Base-by-base conservation (phyloP, 2,113 vertebrate species). In the Nyctibius bracteatus region DNA sequence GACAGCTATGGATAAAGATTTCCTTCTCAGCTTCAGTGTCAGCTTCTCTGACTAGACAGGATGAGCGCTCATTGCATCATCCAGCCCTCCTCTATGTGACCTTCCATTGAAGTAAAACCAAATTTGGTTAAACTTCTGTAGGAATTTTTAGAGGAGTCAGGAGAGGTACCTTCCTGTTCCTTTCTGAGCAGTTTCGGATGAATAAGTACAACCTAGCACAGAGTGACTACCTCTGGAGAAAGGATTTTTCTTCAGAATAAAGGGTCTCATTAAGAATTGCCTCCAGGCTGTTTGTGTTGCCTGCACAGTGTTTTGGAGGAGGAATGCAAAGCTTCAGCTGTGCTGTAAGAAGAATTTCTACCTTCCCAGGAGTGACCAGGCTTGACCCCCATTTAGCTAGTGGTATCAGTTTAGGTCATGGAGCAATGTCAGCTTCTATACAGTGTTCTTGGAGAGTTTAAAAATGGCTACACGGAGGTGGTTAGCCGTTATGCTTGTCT, bases 371-470 rank as follows among this genome's bases (percentile, higher is more conserved):
- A 75, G 46, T 78, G 52, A 49, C 70, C 71, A 78, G 57, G 17
- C 62, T 90, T 92, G 75, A 92, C 83, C 63, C 49, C 49, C 74
- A 71, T 88, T 96, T 96, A 95, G 41, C 79, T 74, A 31, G 78
- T 52, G 68, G 92, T 94, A 96, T 90, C 92, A 94, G 46, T 94
- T 93, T 78, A 83, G 86, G 81, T 92, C 94, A 88, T 25, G 6
- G 67, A 86, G 77, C 0, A 9, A 93, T 86, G 84, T 95, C 89
- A 95, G 49, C 51, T 75, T 82, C 77, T 52, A 28, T 77, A 33
- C 1, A 1, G 24, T 88, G n/a, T 59, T 92, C 47, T 67, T 70
- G 61, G 13, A 68, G 51, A 86, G 75, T 78, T 81, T 85, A 66
- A 84, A 87, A 92, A 84, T 46, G 27, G 71, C 75, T 88, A 15